Percentiles rank a stretch among this genome's conserved stretches.
Evolutionary conservation across 2,113 vertebrate genomes (phyloP).

Genomic region (Phylloscopus trochiloides): DNA sequence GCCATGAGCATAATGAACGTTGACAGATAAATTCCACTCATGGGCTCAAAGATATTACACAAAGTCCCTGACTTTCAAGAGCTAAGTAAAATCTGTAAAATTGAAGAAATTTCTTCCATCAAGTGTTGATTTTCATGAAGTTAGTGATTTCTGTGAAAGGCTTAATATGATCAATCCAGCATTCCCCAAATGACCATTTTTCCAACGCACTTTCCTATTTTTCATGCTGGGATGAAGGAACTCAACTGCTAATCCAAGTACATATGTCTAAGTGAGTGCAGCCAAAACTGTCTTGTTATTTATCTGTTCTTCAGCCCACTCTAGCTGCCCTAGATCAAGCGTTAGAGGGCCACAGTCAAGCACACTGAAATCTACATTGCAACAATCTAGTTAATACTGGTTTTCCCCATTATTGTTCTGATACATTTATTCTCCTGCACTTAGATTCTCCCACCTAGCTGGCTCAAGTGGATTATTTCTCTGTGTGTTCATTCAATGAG

Average conservation of each 20-base stretch:
- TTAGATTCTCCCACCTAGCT: not conserved
- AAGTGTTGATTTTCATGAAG: not conserved
- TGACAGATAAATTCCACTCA: not conserved
- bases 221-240: not conserved
- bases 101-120: not conserved
- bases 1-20: not conserved
- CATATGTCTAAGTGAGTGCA: not conserved
- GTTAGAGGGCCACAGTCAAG: not conserved
- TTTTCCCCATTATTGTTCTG: not conserved
- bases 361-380: not conserved
- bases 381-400: not conserved
- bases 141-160: fast-evolving
- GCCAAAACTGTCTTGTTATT: not conserved
- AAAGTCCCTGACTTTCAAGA: not conserved
- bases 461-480: not conserved
- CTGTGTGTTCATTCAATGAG: not conserved
- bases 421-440: not conserved
- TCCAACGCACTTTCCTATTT: not conserved
- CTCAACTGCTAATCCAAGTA: not conserved
- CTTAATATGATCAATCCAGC: not conserved
- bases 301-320: not conserved
- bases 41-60: not conserved
- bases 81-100: not conserved
- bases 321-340: not conserved
- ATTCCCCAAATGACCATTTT: not conserved